A percentile compares a stretch with the other conserved stretches of the same genome.
phyloP scores from a whole-genome alignment of 2,113 vertebrate species.

The Sebastes schlegelii region DNA sequence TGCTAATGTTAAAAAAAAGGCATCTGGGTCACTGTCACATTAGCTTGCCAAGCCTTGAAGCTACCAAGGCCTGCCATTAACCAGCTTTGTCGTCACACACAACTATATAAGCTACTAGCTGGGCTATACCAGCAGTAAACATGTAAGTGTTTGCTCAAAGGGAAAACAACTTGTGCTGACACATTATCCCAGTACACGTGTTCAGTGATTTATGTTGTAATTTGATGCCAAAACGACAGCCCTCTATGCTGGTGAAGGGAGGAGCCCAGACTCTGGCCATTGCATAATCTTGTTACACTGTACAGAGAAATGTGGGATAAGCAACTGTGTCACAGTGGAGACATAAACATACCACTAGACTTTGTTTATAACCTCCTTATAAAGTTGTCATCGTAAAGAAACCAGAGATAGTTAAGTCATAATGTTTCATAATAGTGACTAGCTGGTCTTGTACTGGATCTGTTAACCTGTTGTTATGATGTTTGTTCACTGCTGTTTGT shows the following conservation, averaged over 20 bases:
- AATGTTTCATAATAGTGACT: too few species aligned
- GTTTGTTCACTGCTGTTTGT: neutral
- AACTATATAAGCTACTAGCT: neutral
- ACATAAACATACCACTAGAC: too few species aligned
- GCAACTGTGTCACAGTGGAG: too few species aligned
- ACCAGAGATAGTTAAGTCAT: too few species aligned
- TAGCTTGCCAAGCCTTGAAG: neutral
- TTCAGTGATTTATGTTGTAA: slow-evolving; percentile 67
- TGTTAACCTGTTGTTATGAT: too few species aligned
- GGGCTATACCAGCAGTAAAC: neutral
- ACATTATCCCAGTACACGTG: slow-evolving; percentile 62
- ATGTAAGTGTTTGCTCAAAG: neutral
- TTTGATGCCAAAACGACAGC: slow-evolving; percentile 39
- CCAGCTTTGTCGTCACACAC: neutral
- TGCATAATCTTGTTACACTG: slow-evolving; percentile 63
- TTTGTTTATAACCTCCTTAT: too few species aligned
- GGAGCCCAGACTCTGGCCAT: slow-evolving; percentile 51
- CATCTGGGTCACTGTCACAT: slow-evolving; percentile 31
- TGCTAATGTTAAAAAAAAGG: slow-evolving; percentile 4
- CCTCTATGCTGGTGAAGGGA: slow-evolving; percentile 50
- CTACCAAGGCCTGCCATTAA: neutral
- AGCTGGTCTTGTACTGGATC: too few species aligned
- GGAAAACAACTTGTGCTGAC: slow-evolving; percentile 68
- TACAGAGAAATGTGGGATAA: neutral
- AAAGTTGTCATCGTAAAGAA: too few species aligned